Base-by-base conservation (phyloP, 1,140 invertebrate genomes). In the Artemia franciscana region DNA sequence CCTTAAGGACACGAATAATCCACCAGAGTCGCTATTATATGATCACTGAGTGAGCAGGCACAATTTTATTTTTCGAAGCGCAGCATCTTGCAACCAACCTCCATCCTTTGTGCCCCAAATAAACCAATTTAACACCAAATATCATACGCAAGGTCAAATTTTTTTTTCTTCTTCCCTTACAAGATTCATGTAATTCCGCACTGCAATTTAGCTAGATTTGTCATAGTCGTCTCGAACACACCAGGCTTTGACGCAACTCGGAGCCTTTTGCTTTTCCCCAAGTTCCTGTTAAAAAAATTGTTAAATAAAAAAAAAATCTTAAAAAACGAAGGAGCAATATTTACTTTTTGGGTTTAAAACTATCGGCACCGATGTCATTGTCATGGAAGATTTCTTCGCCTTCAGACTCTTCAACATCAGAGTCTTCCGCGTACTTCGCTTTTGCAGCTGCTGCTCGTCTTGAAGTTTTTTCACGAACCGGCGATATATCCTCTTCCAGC, bases 301-400 rank as follows among this genome's bases (percentile, higher is more conserved):
- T 5, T 64, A 57, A 39, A 26, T 62, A 24, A 12, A 28, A 5
- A 27, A 62, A 59, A 60, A 61, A 57, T 61, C 62, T 60, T 21
- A 60, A n/a, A n/a, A n/a, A n/a, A 26, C 4, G 1, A 24, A n/a
- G n/a, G 24, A 30, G 23, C 30, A 39, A 30, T 15, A 63, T 24
- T 21, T 61, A 51, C 27, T 25, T 57, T 15, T 27, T 23, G 1
- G 18, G 9, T 25, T 57, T 61, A 51, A 51, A 21, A n/a, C 15
- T 18, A 9, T n/a, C 64, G 23, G 58, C 61, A 39, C 64, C 66
- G 7, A 60, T 66, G 30, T 67, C 64, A 23, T 63, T 65, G 26
- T 63, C 56, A 18, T 65, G 65, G 15, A 65, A 30, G 24, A 66
- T 64, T 18, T 68, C 65, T 39, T 63, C 57, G 26, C 60, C 63